Evolutionary conservation across 2,113 vertebrate genomes (phyloP).

Genomic region (Willisornis vidua): DNA sequence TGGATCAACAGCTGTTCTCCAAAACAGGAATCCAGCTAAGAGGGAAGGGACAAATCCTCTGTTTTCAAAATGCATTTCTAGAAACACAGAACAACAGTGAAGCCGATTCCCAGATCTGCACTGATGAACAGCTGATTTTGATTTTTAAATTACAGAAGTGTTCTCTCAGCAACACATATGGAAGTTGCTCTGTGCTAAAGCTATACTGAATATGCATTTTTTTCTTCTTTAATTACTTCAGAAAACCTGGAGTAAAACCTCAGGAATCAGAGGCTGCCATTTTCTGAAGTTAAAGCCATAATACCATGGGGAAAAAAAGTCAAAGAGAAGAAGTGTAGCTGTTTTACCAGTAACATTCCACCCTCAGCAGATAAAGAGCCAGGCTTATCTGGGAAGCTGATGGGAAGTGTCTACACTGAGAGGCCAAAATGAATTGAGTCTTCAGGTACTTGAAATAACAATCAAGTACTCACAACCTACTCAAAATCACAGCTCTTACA

Average conservation of each 20-base stretch:
- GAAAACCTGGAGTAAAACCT: constrained; percentile 16
- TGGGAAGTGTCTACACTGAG: background rate
- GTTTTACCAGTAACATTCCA: background rate
- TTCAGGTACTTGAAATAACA: background rate
- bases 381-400: background rate
- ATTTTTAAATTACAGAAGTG: background rate
- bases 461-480: background rate
- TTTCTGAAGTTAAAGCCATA: constrained; percentile 6
- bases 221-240: background rate
- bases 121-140: background rate
- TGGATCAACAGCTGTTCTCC: background rate
- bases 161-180: background rate
- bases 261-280: background rate
- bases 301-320: background rate
- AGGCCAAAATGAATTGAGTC: background rate
- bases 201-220: background rate
- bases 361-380: background rate
- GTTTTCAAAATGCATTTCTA: background rate
- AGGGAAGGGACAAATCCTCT: background rate
- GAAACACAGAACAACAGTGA: background rate
- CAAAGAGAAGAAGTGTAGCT: background rate
- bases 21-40: background rate
- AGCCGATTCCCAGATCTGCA: background rate
- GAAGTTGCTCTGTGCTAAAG: background rate
- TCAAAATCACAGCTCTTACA: background rate